Evolutionary conservation across 2,888 invertebrate species (phyloP), one percentile per base, ranked within the genome.

Genomic region (Agrochola circellaris): DNA sequence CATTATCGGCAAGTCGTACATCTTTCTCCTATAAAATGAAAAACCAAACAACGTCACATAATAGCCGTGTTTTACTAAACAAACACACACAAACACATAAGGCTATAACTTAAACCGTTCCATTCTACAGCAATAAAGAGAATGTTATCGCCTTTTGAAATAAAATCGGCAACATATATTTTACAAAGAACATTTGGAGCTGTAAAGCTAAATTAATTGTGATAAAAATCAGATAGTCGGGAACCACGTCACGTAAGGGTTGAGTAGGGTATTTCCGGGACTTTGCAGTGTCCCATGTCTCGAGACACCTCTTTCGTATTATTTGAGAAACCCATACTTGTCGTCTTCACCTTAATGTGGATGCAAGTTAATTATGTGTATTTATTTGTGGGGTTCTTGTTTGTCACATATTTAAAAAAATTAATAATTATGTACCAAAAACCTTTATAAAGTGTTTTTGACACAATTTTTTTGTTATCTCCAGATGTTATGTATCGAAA

Each of bases 221-320:
- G 88, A 89, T 88, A 90, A 89, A 89, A 89, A 90, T 88, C 88
- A 84, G 87, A 88, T 88, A 89, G 85, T 90, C 82, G 71, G 87
- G 80, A 90, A 85, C 81, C 91, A 74, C 73, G 89, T 91, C 91
- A 91, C 91, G 90, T 90, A 89, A 80, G 83, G 89, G 79, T 84
- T 91, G 91, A 91, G 84, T 86, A 90, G 90, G 91, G 91, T 91
- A 82, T 87, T 89, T 87, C 83, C 82, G 72, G 79, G 81, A 67
- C 73, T 61, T 23, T 56, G 79, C 68, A 83, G 77, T 85, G 84
- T 85, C 87, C 88, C 42, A 79, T 84, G 89, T 89, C 89, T 90
- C 74, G 81, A 85, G 82, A 87, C 65, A 85, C 48, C 34, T 85
- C 77, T 84, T 85, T 83, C 83, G 81, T 84, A 87, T 89, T 90